These are phyloP conservation scores for Acanthopagrus latus DNA, from an alignment of 2,797 vertebrate genomes.

Conservation along the genomic window DNA sequence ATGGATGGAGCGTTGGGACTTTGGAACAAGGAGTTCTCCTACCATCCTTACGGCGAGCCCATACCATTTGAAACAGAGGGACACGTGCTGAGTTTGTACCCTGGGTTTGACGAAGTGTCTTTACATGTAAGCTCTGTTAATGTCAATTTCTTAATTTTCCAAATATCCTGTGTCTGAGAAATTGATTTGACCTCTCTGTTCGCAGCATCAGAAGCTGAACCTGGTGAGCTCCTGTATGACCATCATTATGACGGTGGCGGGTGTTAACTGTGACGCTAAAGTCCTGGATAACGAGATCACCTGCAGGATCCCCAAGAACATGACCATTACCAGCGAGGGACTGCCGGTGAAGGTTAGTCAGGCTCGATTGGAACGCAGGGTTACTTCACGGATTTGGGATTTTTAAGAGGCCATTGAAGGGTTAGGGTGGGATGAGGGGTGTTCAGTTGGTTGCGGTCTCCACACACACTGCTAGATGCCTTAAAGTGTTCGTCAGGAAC, in stretches of 20 bases:
- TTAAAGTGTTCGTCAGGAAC: no score
- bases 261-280: constrained; percentile 87
- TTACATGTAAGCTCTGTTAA: constrained; percentile 84
- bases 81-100: constrained; percentile 81
- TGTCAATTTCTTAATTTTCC: no score
- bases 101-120: constrained; percentile 87
- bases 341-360: constrained; percentile 87
- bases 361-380: neutral
- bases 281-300: constrained; percentile 92
- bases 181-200: constrained; percentile 8
- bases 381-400: no score
- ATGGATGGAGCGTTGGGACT: constrained; percentile 87
- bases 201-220: constrained; percentile 90
- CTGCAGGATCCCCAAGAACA: constrained; percentile 89
- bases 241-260: constrained; percentile 90
- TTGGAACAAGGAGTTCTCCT: constrained; percentile 85
- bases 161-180: neutral
- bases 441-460: no score
- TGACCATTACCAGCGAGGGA: constrained; percentile 84
- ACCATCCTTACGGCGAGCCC: constrained; percentile 85
- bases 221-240: constrained; percentile 90
- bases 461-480: no score
- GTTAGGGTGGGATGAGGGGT: no score
- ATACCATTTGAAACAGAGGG: constrained; percentile 84
- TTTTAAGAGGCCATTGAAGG: no score